Percentiles rank a stretch among this genome's conserved stretches.
Evolutionary conservation across 2,113 vertebrate genomes (phyloP).

Genomic region (Rhea americana): DNA sequence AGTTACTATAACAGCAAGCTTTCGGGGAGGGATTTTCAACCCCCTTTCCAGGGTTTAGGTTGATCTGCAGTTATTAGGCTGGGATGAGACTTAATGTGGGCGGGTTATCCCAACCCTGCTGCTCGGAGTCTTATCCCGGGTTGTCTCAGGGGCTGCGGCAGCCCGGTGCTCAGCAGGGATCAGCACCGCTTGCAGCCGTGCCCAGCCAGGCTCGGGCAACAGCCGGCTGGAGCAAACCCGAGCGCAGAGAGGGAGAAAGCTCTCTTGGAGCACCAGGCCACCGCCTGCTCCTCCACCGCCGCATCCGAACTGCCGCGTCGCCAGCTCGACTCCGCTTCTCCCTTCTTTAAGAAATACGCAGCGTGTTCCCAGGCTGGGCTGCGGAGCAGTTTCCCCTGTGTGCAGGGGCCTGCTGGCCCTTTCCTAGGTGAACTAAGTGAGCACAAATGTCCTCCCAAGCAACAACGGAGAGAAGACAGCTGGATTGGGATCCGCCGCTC

Average conservation of each 20-base stretch:
- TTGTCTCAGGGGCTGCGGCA: not conserved
- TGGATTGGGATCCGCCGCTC: not conserved
- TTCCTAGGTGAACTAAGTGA: slow-evolving; percentile 49
- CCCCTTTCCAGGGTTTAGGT: not conserved
- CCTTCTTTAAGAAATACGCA: not conserved
- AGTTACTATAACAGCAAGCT: not conserved
- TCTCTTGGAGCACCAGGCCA: not conserved
- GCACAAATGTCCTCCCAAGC: slow-evolving; percentile 39
- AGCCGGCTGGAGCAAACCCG: not conserved
- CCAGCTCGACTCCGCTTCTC: not conserved
- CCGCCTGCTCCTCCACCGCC: accelerated
- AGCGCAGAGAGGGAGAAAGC: no score
- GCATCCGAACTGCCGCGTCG: not conserved
- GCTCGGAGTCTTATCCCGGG: not conserved
- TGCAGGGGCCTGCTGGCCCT: not conserved
- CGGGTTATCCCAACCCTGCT: not conserved
- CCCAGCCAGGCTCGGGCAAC: accelerated
- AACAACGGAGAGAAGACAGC: slow-evolving; percentile 43
- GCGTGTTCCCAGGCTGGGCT: not conserved
- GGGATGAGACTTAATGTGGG: not conserved
- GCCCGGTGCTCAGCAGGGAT: accelerated
- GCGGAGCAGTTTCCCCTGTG: not conserved
- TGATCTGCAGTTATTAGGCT: not conserved
- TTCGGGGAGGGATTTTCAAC: slow-evolving; percentile 3
- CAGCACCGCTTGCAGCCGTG: accelerated